Evolutionary conservation across 2,113 vertebrate genomes (phyloP).

Genomic region (Lates calcarifer): DNA sequence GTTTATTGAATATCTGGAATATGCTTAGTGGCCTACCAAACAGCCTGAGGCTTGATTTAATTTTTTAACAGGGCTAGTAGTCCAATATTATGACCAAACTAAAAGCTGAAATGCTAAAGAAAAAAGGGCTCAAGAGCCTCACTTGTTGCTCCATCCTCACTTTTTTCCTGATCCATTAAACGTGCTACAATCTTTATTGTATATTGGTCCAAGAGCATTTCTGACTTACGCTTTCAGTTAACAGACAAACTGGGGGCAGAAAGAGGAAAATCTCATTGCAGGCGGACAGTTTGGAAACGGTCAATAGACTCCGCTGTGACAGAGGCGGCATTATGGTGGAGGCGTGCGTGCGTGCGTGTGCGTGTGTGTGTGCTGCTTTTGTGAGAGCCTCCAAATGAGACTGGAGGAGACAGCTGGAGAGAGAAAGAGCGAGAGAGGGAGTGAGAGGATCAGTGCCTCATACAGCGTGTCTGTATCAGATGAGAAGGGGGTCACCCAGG

Average conservation of each 20-base stretch:
- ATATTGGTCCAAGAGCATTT: background rate
- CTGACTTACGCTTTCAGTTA: background rate
- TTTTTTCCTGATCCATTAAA: background rate
- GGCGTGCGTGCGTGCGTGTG: background rate
- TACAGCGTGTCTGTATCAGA: slow-evolving; percentile 63
- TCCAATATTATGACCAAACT: background rate
- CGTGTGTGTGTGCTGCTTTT: slow-evolving; percentile 22
- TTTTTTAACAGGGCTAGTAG: background rate
- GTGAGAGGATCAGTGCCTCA: slow-evolving; percentile 45
- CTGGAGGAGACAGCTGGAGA: slow-evolving; percentile 46
- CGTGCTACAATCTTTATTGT: no score
- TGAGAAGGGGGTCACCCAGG: slow-evolving; percentile 69
- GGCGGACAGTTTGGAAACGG: slow-evolving; percentile 21
- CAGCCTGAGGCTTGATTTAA: slow-evolving; percentile 4
- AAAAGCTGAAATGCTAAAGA: background rate
- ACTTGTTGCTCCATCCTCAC: slow-evolving; percentile 40
- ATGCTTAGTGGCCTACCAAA: background rate
- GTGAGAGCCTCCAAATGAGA: slow-evolving; percentile 42
- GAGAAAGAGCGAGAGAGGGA: slow-evolving; percentile 15
- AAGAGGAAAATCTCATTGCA: slow-evolving; percentile 30
- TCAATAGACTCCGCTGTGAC: slow-evolving; percentile 20
- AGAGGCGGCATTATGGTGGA: background rate
- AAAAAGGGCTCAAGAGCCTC: background rate
- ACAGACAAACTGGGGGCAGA: slow-evolving; percentile 11
- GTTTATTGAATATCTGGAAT: background rate